Conservation (phyloP, 2,797 vertebrate species). For the Coccyzus lansbergi region DNA sequence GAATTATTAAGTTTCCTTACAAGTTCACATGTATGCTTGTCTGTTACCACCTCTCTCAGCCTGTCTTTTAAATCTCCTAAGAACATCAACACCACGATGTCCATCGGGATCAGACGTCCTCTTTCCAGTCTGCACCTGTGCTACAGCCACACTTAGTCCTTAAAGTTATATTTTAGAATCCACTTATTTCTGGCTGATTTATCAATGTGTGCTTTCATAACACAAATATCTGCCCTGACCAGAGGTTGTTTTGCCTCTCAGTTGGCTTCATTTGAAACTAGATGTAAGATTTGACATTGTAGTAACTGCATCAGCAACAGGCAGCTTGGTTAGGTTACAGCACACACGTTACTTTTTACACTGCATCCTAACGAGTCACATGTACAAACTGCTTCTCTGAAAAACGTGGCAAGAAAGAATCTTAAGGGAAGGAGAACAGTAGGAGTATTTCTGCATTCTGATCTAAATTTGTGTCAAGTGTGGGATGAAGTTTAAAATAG, state of each 20-base stretch:
- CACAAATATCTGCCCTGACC: background rate
- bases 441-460: constrained; percentile 47
- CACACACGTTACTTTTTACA: background rate
- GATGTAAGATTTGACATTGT: background rate
- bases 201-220: background rate
- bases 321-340: background rate
- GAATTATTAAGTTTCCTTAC: background rate
- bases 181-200: background rate
- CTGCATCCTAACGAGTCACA: background rate
- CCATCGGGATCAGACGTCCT: background rate
- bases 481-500: constrained; percentile 67
- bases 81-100: background rate
- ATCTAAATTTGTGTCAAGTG: constrained; percentile 61
- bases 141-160: background rate
- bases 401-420: constrained; percentile 33
- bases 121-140: fast-evolving
- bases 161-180: background rate
- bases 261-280: background rate
- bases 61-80: background rate
- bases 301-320: background rate
- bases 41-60: background rate
- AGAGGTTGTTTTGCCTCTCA: background rate
- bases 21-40: background rate
- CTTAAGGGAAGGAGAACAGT: constrained; percentile 57
- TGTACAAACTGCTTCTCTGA: constrained; percentile 1